Evolutionary conservation across 2,888 invertebrate genomes (phyloP).

Genomic region (Carabus problematicus): DNA sequence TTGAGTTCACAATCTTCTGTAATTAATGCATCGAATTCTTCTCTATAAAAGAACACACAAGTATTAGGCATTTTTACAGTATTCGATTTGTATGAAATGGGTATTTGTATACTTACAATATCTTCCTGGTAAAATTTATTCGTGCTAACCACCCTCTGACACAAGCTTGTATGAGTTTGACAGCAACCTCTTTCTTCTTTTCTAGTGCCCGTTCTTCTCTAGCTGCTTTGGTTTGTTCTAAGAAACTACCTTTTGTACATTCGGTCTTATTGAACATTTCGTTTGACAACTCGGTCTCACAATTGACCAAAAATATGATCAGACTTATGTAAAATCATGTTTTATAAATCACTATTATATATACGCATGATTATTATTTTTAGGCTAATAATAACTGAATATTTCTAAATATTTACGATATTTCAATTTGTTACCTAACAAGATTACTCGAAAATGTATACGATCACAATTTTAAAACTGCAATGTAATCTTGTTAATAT

Average conservation of each 20-base stretch:
- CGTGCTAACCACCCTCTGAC: conserved; percentile 79
- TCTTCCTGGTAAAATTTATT: conserved; percentile 66
- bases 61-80: neutral
- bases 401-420: conserved; percentile 14
- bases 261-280: conserved; percentile 70
- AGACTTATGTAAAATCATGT: conserved; percentile 27
- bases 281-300: neutral
- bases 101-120: conserved; percentile 68
- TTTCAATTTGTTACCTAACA: neutral
- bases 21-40: conserved; percentile 78
- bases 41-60: conserved; percentile 59
- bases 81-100: conserved; percentile 9
- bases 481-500: conserved; percentile 3
- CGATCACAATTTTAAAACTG: conserved; percentile 9
- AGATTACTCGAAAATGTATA: neutral
- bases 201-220: conserved; percentile 88
- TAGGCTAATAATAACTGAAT: conserved; percentile 27
- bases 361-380: conserved; percentile 32
- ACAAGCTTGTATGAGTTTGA: conserved; percentile 76
- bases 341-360: conserved; percentile 11
- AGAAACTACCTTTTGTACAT: conserved; percentile 76
- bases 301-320: neutral
- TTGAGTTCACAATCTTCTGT: conserved; percentile 66
- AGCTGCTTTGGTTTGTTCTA: conserved; percentile 90
- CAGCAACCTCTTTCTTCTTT: conserved; percentile 79